Base-by-base conservation (phyloP, 2,888 invertebrate species). In the Caenorhabditis sp. region DNA sequence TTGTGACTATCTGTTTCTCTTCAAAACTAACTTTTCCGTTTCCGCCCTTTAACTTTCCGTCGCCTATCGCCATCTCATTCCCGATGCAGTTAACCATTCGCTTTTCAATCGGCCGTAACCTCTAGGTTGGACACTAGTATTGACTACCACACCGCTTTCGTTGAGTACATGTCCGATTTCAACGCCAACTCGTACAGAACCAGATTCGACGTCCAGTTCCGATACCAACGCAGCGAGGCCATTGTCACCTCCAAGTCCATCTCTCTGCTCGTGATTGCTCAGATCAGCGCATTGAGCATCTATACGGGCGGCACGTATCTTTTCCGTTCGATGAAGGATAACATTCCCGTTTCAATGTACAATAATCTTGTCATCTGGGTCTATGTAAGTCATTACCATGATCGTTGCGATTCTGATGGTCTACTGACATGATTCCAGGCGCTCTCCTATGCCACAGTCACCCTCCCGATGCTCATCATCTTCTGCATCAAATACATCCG, bases 241-340 rank as follows among this genome's bases (percentile, higher is more conserved):
- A 76, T 76, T 37, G 68, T 76, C 67, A 76, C 76, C 20, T 76
- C 76, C 11, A 67, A 76, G 51, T 53, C 67, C 9, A 76, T 76
- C 15, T 76, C 76, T 9, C 60, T 76, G 24, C 20, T 76, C 15
- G 76, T 76, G 2, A 76, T 76, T 32, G 67, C 76, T 15, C 76
- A 76, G 58, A 76, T 76, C 51, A 76, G 67, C 32, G 67, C 76
- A 0, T 58, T 76, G n/a, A 44, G 32, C 0, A 61, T 76, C 20
- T 76, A 76, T 53, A 37, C 76, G 24, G 76, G 76, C 4, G 76
- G 76, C 37, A 76, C 67, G 60, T 76, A 60, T 53, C 15, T 60
- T 6, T 76, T 76, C 26, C 51, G 76, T n/a, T 58, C 40, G 76
- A 32, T 24, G 8, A 26, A 26, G 18, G 60, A 67, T 0, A 40